Conservation (phyloP, 2,888 invertebrate genomes). For the Ganaspis brasiliensis region DNA sequence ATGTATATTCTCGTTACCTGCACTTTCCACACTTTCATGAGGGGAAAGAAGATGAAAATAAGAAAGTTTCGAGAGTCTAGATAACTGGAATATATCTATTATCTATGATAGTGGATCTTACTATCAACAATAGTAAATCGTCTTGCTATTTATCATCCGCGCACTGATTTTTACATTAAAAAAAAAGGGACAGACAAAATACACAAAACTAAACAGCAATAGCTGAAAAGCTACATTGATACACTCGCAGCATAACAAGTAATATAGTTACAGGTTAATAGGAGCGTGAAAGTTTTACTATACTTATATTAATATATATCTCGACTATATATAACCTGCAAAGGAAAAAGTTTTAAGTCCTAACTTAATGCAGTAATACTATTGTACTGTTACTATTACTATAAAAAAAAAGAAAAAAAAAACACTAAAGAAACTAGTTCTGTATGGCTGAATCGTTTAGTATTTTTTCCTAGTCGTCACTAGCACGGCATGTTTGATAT, state of each 20-base stretch:
- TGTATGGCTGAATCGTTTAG: conserved; percentile 61
- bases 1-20: background rate
- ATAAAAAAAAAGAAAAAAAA: conserved; percentile 32
- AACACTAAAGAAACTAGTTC: conserved; percentile 47
- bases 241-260: conserved; percentile 26
- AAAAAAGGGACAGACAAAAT: background rate
- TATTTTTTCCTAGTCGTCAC: conserved; percentile 65
- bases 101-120: too few relatives aligned
- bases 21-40: too few relatives aligned
- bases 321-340: conserved; percentile 20
- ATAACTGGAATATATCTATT: too few relatives aligned
- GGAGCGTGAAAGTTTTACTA: conserved; percentile 64
- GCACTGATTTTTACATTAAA: background rate
- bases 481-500: conserved; percentile 63
- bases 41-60: too few relatives aligned
- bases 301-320: conserved; percentile 53
- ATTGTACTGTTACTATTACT: conserved; percentile 56
- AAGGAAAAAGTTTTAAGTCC: conserved; percentile 60
- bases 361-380: conserved; percentile 46
- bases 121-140: background rate
- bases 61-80: too few relatives aligned
- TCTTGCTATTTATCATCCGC: background rate
- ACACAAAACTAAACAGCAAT: background rate
- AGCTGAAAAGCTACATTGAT: conserved; percentile 13
- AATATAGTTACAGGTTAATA: conserved; percentile 36